Evolutionary conservation across 2,113 vertebrate genomes (phyloP).

Genomic region (Eulacestoma nigropectus): DNA sequence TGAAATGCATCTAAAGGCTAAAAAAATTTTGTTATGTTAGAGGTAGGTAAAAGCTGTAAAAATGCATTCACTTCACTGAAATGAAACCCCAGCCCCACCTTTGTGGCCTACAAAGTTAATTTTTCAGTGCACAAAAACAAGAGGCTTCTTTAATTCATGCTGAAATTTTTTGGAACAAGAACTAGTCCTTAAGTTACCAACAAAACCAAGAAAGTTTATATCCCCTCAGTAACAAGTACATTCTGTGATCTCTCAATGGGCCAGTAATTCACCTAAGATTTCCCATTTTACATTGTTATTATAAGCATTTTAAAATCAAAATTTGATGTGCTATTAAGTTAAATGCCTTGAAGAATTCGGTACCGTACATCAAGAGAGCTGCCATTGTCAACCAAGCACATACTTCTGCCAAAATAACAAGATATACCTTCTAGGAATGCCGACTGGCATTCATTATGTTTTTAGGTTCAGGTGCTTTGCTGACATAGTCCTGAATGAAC

Average conservation of each 20-base stretch:
- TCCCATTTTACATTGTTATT: background rate
- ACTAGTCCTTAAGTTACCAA: background rate
- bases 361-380: background rate
- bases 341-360: background rate
- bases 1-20: background rate
- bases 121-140: background rate
- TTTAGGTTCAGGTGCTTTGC: background rate
- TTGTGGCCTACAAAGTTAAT: background rate
- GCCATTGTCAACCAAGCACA: background rate
- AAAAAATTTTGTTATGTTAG: background rate
- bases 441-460: background rate
- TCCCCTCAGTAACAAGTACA: background rate
- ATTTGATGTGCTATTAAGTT: background rate
- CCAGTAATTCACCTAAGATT: background rate
- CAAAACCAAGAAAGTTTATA: background rate
- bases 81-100: background rate
- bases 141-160: background rate
- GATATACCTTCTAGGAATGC: background rate
- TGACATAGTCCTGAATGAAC: background rate
- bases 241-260: background rate
- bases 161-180: background rate
- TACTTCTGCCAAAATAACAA: background rate
- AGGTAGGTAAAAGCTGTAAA: background rate
- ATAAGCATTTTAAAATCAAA: background rate
- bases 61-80: background rate